Conservation (phyloP, 2,113 vertebrate genomes). For the Cranoglanis bouderius region DNA sequence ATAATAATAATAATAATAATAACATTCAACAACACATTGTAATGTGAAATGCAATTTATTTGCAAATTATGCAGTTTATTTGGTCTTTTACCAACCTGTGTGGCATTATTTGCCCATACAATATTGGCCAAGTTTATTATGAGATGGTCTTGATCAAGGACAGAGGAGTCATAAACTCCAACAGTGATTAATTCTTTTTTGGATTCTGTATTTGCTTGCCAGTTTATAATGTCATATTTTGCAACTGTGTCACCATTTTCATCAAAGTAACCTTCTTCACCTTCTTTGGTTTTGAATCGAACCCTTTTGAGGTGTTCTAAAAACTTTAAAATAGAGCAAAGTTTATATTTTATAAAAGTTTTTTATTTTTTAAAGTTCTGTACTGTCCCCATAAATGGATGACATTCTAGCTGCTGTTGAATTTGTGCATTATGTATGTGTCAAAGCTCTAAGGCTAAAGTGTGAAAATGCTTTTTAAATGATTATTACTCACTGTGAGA, state of each 20-base stretch:
- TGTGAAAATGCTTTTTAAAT: not conserved
- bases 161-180: constrained; percentile 56
- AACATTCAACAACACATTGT: not conserved
- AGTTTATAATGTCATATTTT: constrained; percentile 74
- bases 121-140: constrained; percentile 22
- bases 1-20: too few species aligned
- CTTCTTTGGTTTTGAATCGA: constrained; percentile 66
- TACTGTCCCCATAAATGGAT: not conserved
- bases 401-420: not conserved
- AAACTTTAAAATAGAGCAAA: constrained; percentile 54
- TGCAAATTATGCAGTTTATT: not conserved
- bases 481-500: constrained; percentile 17
- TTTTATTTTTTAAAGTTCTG: too few species aligned
- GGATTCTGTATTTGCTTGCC: constrained; percentile 65
- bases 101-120: constrained; percentile 32
- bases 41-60: not conserved
- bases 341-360: too few species aligned
- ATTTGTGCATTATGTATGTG: not conserved
- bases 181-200: constrained; percentile 50
- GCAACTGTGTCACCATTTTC: constrained; percentile 67
- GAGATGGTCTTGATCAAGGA: constrained; percentile 15
- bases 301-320: constrained; percentile 66
- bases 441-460: not conserved
- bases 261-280: constrained; percentile 69
- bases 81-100: constrained; percentile 18